phyloP scores from a whole-genome alignment of 2,888 invertebrate species.

The Scrobipalpa atriplicella region DNA sequence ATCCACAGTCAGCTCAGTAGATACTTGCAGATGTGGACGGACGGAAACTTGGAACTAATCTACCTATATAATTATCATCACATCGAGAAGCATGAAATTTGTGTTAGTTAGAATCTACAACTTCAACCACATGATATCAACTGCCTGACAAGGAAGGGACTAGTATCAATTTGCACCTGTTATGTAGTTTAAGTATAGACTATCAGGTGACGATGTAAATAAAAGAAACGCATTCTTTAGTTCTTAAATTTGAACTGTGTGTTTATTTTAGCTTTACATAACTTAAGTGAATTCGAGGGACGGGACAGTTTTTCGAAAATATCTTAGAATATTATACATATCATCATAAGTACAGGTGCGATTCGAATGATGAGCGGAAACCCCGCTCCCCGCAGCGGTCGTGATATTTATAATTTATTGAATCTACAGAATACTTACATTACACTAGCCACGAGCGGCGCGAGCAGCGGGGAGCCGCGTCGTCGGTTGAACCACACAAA shows the following conservation, averaged over 20 bases:
- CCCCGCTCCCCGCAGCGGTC: not conserved
- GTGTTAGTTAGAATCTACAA: too few species aligned
- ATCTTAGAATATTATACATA: constrained; percentile 37
- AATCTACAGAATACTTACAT: constrained; percentile 16
- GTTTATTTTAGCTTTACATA: constrained; percentile 65
- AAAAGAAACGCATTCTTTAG: constrained; percentile 38
- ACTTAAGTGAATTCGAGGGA: constrained; percentile 72
- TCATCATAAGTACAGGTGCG: constrained; percentile 24
- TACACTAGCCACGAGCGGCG: not conserved
- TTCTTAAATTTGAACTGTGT: constrained; percentile 54
- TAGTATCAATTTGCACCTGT: too few species aligned
- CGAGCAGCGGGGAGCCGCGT: not conserved
- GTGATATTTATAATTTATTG: not conserved
- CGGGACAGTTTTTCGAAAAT: constrained; percentile 73
- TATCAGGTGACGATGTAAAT: too few species aligned
- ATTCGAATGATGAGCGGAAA: constrained; percentile 11
- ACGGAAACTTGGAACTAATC: too few species aligned
- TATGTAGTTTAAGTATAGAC: too few species aligned
- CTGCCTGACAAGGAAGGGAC: too few species aligned
- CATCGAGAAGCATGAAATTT: too few species aligned
- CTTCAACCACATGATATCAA: too few species aligned
- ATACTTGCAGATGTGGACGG: too few species aligned
- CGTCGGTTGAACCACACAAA: constrained; percentile 12
- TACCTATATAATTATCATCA: too few species aligned
- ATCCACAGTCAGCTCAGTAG: too few species aligned